Evolutionary conservation across 2,797 vertebrate species (phyloP).

Genomic region (Poliocrania exsul): DNA sequence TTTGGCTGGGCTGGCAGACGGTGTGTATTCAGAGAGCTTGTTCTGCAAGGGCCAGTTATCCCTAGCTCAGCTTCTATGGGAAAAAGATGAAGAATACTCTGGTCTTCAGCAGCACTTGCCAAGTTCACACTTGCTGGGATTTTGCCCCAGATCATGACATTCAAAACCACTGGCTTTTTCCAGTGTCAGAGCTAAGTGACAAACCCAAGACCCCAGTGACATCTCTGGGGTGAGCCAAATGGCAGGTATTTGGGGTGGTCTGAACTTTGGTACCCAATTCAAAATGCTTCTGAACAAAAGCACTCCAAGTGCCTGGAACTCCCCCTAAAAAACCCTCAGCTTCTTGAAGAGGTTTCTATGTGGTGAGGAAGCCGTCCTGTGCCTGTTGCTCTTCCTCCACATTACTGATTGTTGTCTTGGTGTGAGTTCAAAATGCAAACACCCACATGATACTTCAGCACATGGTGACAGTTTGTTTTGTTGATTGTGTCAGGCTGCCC

Average conservation of each 20-base stretch:
- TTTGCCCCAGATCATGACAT: not conserved
- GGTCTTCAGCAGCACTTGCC: not conserved
- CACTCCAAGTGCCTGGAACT: not conserved
- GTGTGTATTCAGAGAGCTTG: not conserved
- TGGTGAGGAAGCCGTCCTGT: not conserved
- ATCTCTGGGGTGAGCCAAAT: not conserved
- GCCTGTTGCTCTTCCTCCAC: not conserved
- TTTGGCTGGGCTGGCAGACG: not conserved
- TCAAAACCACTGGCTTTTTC: not conserved
- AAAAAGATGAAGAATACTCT: not conserved
- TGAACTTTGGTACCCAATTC: not conserved
- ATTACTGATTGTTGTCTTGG: not conserved
- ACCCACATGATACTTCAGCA: not conserved
- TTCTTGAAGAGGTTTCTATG: not conserved
- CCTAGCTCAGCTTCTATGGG: not conserved
- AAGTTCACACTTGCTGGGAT: not conserved
- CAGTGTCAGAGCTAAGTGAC: not conserved
- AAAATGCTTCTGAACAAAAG: not conserved
- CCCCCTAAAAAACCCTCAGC: rapidly evolving
- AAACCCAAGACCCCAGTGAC: not conserved
- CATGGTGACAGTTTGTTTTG: too few species aligned
- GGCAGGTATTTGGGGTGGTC: not conserved
- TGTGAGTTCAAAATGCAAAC: not conserved
- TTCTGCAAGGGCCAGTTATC: not conserved
- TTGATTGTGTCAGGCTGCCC: not conserved